Evolutionary conservation across 37 sponge, comb jelly and placozoan species (phyloP).

Genomic region (Ianthella basta): DNA sequence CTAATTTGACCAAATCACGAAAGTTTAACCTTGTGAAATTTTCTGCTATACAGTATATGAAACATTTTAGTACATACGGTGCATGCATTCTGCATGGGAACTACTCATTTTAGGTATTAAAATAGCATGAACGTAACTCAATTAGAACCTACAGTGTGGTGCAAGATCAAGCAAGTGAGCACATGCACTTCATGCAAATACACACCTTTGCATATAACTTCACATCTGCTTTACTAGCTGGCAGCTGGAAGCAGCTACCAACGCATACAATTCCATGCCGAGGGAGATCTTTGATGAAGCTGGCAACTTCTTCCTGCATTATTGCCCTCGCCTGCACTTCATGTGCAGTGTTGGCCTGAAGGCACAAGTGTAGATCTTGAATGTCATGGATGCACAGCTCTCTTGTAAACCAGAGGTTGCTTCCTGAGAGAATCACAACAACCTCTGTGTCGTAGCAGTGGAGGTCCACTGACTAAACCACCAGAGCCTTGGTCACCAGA

Average conservation of each 20-base stretch:
- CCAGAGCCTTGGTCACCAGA: not conserved
- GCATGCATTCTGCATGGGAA: no score
- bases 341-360: not conserved
- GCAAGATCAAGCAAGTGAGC: no score
- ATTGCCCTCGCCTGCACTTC: not conserved
- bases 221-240: not conserved
- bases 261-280: not conserved
- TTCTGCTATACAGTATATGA: no score
- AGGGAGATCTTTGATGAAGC: not conserved
- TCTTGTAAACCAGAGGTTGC: constrained; percentile 9
- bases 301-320: not conserved
- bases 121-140: no score
- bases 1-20: no score
- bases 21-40: no score
- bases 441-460: constrained; percentile 13
- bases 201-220: constrained; percentile 5
- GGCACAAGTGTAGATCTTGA: not conserved
- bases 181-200: no score
- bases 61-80: no score
- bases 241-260: not conserved
- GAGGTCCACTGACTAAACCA: not conserved
- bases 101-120: no score
- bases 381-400: not conserved
- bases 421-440: not conserved
- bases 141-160: no score